phyloP scores from a whole-genome alignment of 2,797 vertebrate genomes.

The Gephyroberyx darwinii region DNA sequence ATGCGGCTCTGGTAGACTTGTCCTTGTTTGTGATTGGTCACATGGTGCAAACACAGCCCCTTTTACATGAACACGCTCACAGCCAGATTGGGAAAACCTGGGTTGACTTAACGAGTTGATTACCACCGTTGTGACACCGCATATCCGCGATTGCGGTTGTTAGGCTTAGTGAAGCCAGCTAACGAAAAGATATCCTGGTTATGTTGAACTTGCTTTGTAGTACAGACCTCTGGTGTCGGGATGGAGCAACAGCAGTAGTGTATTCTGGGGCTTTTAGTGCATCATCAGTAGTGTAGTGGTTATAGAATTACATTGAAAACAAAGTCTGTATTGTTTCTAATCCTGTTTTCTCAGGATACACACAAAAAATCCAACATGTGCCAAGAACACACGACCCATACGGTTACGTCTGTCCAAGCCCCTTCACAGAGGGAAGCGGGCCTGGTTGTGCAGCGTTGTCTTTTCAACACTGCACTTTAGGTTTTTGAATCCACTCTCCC shows the following conservation, averaged over 20 bases:
- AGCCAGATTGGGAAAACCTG: too few species aligned
- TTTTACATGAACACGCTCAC: too few species aligned
- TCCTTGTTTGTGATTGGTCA: too few species aligned
- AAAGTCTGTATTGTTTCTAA: constrained; percentile 13
- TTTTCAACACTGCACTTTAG: constrained; percentile 6
- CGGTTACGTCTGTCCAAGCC: constrained; percentile 3
- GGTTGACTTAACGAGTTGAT: too few species aligned
- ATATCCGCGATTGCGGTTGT: too few species aligned
- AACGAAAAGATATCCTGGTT: too few species aligned
- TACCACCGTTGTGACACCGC: too few species aligned
- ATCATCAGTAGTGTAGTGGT: constrained; percentile 41
- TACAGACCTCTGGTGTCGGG: too few species aligned
- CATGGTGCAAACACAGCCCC: too few species aligned
- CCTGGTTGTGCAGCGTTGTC: not conserved
- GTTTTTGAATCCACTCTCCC: constrained; percentile 14
- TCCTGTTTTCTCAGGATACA: constrained; percentile 7
- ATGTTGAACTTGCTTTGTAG: too few species aligned
- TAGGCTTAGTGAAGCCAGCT: too few species aligned
- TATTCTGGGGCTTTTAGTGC: constrained; percentile 8
- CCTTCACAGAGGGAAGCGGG: constrained; percentile 12
- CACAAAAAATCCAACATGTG: not conserved
- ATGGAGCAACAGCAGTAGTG: not conserved
- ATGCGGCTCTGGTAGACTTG: too few species aligned
- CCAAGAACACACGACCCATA: not conserved
- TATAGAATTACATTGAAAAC: constrained; percentile 23